These are phyloP conservation scores for Pseudococcus jackbeardsleyi DNA, from an alignment of 2,888 invertebrate genomes.

Conservation along the genomic window DNA sequence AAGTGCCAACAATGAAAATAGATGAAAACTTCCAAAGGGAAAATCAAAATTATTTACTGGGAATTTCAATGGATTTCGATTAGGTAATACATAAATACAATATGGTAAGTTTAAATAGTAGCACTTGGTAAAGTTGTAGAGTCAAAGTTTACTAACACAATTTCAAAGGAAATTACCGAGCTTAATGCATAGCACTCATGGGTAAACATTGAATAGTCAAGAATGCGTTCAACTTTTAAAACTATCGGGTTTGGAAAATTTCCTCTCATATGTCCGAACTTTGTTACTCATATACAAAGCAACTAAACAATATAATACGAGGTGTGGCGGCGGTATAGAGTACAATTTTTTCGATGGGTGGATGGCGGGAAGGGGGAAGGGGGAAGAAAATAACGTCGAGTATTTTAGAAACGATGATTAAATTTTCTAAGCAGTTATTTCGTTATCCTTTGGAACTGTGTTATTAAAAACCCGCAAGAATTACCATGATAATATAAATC, in stretches of 20 bases:
- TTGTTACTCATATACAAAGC: not conserved
- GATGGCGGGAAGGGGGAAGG: no score
- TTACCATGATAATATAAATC: slow-evolving; percentile 8
- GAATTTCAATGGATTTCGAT: slow-evolving; percentile 45
- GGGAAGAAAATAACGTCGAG: not conserved
- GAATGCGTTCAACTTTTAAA: slow-evolving; percentile 30
- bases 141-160: slow-evolving; percentile 41
- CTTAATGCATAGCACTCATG: slow-evolving; percentile 35
- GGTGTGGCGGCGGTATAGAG: no score
- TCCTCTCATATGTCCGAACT: slow-evolving; percentile 19
- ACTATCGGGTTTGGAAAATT: not conserved
- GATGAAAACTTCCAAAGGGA: slow-evolving; percentile 34
- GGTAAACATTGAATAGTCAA: slow-evolving; percentile 19
- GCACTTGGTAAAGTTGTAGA: slow-evolving; percentile 33
- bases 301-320: no score
- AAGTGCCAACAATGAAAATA: slow-evolving; percentile 20
- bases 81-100: slow-evolving; percentile 8
- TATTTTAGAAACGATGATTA: not conserved
- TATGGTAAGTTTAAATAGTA: slow-evolving; percentile 43
- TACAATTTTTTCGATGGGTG: no score
- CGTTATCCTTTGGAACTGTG: not conserved
- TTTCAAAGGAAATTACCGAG: slow-evolving; percentile 25
- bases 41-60: slow-evolving; percentile 19
- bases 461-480: slow-evolving; percentile 36
- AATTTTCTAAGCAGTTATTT: slow-evolving; percentile 6